Evolutionary conservation across 2,888 invertebrate genomes (phyloP).

Genomic region (Drosophila longiperda): DNA sequence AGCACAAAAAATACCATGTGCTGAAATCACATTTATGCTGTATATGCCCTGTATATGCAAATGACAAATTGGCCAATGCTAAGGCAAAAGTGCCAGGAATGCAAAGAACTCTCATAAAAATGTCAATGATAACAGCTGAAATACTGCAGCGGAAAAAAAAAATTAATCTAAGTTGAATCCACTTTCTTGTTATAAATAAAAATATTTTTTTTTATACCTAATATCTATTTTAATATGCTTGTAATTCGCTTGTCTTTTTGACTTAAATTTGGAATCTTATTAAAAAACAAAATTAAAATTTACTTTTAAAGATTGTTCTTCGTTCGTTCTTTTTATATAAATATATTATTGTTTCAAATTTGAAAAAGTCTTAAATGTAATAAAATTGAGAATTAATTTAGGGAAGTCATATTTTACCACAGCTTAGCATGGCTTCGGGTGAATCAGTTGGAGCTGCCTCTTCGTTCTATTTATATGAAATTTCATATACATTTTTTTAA

Average conservation of each 20-base stretch:
- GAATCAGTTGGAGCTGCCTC: background rate
- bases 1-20: background rate
- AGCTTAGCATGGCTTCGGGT: background rate
- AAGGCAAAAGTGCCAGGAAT: conserved; percentile 22
- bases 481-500: background rate
- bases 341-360: background rate
- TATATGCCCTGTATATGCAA: conserved; percentile 33
- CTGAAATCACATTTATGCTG: conserved; percentile 23
- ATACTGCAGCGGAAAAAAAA: background rate
- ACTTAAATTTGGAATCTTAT: background rate
- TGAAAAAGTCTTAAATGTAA: background rate
- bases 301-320: background rate
- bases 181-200: background rate
- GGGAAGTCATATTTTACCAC: background rate
- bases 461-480: background rate
- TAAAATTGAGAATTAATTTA: background rate
- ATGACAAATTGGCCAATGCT: conserved; percentile 28
- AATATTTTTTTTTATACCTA: background rate
- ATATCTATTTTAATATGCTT: background rate
- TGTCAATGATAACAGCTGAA: conserved; percentile 13
- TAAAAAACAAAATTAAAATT: no score
- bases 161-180: background rate
- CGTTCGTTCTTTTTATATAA: background rate
- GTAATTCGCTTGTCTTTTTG: background rate
- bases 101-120: background rate